Evolutionary conservation across 2,113 vertebrate species (phyloP), one percentile per base, ranked within the genome.

Genomic region (Hippocampus barbouri): DNA sequence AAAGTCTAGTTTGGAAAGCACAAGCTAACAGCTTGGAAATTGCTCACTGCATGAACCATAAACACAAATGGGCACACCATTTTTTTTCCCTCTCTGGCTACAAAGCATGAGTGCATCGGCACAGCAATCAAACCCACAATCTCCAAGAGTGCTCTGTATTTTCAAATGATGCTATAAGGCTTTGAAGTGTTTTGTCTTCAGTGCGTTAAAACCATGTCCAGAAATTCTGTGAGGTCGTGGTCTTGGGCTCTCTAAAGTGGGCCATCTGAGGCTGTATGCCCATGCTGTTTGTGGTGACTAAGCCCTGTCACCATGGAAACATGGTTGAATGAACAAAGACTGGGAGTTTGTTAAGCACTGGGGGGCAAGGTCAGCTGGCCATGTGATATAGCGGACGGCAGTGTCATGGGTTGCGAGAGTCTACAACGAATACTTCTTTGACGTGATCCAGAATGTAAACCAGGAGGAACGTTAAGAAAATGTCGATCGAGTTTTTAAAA

Each of bases 301-400:
- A 91, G 91, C 87, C 86, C n/a, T 82, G 85, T 91, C 88, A 89
- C 82, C 80, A 83, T 83, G 77, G 80, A 78, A 82, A 89, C 85
- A 40, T 78, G 66, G 61, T 40, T 66, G 68, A 84, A 74, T 38
- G 77, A 88, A 84, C 77, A 87, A 77, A 93, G 92, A 87, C 84
- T 91, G 91, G 88, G 92, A 90, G 90, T 94, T 93, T 92, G 87
- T 91, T 91, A 86, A 90, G 94, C 91, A 92, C 87, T 89, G 59
- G 91, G 93, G 93, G 90, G 90, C 69, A 43, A 75, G 93, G 93
- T 94, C 93, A 95, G 91, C 89, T 90, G 91, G 90, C 84, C 91
- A 89, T 89, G 92, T 91, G 88, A 91, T 72, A 66, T 66, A 66
- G 77, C 75, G 75, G 82, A 78, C 66, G 70, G 71, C 23, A 47